Evolutionary conservation across 2,888 invertebrate species (phyloP).

Genomic region (Rhingia campestris): DNA sequence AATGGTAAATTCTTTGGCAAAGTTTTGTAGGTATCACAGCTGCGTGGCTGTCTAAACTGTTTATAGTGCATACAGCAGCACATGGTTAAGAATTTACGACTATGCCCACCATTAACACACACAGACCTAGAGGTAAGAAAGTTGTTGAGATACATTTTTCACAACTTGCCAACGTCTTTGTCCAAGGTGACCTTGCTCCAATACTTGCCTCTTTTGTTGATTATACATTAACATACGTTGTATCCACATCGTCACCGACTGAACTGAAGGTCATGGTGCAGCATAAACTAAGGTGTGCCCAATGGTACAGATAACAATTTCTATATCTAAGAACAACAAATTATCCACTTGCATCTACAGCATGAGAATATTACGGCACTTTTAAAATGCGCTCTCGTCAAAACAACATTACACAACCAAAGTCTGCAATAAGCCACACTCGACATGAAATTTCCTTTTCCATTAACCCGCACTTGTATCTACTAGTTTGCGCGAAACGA

Average conservation of each 20-base stretch:
- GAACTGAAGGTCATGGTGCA: slow-evolving; percentile 42
- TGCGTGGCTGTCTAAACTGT: slow-evolving; percentile 5
- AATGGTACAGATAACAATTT: neutral
- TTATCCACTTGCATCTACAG: too few species aligned
- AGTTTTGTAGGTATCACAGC: neutral
- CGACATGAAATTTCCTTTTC: slow-evolving; percentile 52
- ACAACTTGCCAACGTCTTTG: slow-evolving; percentile 41
- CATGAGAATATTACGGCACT: slow-evolving; percentile 6
- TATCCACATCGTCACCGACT: slow-evolving; percentile 3
- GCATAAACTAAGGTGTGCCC: neutral
- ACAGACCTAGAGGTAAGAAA: slow-evolving; percentile 20
- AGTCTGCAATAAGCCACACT: slow-evolving; percentile 24
- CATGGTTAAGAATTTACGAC: neutral
- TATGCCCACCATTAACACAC: slow-evolving; percentile 1
- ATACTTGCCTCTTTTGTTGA: slow-evolving; percentile 33
- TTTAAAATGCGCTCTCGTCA: slow-evolving; percentile 21
- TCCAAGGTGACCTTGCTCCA: slow-evolving; percentile 52
- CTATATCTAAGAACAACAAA: neutral
- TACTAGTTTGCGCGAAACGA: too few species aligned
- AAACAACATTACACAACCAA: slow-evolving; percentile 32
- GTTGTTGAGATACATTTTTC: slow-evolving; percentile 27
- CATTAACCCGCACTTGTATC: slow-evolving; percentile 1
- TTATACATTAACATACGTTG: neutral
- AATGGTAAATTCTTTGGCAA: neutral
- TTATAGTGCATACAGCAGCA: neutral